Evolutionary conservation across 2,113 vertebrate genomes (phyloP).

Genomic region (Cathartes aura): DNA sequence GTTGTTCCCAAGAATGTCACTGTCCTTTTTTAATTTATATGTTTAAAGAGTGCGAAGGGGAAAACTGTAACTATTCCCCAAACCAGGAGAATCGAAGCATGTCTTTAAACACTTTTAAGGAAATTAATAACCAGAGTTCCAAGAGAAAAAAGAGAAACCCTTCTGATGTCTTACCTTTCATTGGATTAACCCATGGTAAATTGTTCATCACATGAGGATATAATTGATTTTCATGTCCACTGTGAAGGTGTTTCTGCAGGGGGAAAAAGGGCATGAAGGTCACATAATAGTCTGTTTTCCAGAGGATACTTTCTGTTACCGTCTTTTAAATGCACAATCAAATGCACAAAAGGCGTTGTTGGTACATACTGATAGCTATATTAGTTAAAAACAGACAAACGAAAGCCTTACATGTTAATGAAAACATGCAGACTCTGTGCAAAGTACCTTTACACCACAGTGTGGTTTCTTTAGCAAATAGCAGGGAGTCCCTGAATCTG

Average conservation of each 20-base stretch:
- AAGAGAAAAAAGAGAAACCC: neutral
- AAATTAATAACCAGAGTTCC: neutral
- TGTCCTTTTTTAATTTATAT: neutral
- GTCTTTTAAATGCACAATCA: neutral
- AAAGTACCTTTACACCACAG: neutral
- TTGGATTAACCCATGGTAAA: neutral
- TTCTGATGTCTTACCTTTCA: neutral
- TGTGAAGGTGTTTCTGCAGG: neutral
- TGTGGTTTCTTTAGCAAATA: neutral
- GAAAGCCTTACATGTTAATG: neutral
- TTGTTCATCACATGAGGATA: neutral
- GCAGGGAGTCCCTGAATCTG: neutral
- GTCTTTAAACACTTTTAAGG: neutral
- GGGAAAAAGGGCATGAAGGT: neutral
- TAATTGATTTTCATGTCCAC: neutral
- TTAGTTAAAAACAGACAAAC: neutral
- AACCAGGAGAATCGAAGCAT: neutral
- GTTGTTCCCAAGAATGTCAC: neutral
- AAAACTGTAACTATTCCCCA: neutral
- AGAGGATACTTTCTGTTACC: neutral
- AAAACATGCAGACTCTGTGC: accelerated
- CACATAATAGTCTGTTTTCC: neutral
- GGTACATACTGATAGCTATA: neutral
- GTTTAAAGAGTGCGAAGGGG: neutral
- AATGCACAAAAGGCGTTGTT: accelerated